These are phyloP conservation scores for Dexiosoma caninum DNA, from an alignment of 2,888 invertebrate genomes.

Conservation along the genomic window DNA sequence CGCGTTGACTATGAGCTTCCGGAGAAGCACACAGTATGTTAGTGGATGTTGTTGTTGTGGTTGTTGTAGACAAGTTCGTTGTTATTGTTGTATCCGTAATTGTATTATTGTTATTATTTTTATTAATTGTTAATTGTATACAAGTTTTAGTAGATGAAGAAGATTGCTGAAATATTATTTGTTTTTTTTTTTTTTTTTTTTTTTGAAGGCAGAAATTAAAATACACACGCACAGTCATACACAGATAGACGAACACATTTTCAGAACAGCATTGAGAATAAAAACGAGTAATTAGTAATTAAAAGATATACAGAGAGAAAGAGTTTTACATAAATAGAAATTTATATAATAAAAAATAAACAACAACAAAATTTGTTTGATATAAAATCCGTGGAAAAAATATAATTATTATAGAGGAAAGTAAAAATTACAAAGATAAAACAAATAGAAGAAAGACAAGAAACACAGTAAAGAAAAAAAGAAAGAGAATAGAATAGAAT, in stretches of 20 bases:
- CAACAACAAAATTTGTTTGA: background rate
- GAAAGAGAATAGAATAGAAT: conserved; percentile 53
- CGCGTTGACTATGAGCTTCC: conserved; percentile 68
- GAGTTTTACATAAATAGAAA: background rate
- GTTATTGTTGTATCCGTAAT: conserved; percentile 56
- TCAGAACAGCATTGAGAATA: conserved; percentile 30
- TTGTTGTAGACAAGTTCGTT: conserved; percentile 50
- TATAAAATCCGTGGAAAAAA: conserved; percentile 2
- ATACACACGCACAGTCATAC: background rate
- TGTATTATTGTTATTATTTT: conserved; percentile 57
- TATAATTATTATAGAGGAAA: background rate
- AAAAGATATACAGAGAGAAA: background rate
- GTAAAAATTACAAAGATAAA: conserved; percentile 6
- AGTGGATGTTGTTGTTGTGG: conserved; percentile 49
- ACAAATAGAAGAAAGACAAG: conserved; percentile 47
- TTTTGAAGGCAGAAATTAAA: conserved; percentile 30
- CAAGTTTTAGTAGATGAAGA: conserved; percentile 60
- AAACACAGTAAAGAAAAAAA: conserved; percentile 49
- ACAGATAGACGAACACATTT: background rate
- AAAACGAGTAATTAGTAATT: conserved; percentile 10
- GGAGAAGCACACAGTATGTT: conserved; percentile 60
- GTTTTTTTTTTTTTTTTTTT: conserved; percentile 26
- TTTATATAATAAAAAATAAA: background rate
- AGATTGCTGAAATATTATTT: conserved; percentile 53
- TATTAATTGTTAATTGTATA: conserved; percentile 55